phyloP scores from a whole-genome alignment of 2,888 invertebrate genomes.

The Tineola bisselliella region DNA sequence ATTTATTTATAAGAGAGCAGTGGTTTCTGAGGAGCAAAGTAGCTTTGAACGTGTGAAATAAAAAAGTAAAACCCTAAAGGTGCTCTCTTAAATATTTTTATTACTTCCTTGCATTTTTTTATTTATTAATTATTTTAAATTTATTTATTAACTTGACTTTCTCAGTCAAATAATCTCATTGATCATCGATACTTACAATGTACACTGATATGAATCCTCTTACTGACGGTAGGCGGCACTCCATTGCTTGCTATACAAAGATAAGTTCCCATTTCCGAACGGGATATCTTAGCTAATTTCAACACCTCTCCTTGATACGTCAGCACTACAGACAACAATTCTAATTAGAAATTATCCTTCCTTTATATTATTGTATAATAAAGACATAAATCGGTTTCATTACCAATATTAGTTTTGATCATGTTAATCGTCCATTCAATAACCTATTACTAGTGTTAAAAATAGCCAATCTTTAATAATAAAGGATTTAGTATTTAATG shows the following conservation, averaged over 20 bases:
- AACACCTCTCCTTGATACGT: slow-evolving; percentile 84
- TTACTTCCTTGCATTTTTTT: too few species aligned
- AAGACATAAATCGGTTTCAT: background rate
- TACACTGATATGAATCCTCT: slow-evolving; percentile 88
- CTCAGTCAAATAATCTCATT: background rate
- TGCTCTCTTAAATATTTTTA: background rate
- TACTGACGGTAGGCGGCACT: slow-evolving; percentile 89
- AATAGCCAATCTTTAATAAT: background rate
- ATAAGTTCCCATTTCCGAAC: slow-evolving; percentile 92
- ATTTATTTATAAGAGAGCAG: slow-evolving; percentile 11
- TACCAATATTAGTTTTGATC: background rate
- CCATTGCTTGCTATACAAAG: slow-evolving; percentile 91
- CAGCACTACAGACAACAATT: slow-evolving; percentile 63
- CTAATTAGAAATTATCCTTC: background rate
- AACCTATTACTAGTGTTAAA: background rate
- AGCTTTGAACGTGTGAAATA: slow-evolving; percentile 6
- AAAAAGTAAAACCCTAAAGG: background rate
- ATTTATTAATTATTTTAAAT: too few species aligned
- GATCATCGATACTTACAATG: slow-evolving; percentile 79
- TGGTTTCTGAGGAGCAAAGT: slow-evolving; percentile 8
- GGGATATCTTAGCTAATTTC: slow-evolving; percentile 82
- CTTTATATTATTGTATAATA: background rate
- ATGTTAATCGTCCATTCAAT: background rate
- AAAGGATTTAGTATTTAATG: background rate
- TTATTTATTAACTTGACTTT: too few species aligned